Evolutionary conservation across 2,113 vertebrate genomes (phyloP).

Genomic region (Phrynosoma blainvillii): DNA sequence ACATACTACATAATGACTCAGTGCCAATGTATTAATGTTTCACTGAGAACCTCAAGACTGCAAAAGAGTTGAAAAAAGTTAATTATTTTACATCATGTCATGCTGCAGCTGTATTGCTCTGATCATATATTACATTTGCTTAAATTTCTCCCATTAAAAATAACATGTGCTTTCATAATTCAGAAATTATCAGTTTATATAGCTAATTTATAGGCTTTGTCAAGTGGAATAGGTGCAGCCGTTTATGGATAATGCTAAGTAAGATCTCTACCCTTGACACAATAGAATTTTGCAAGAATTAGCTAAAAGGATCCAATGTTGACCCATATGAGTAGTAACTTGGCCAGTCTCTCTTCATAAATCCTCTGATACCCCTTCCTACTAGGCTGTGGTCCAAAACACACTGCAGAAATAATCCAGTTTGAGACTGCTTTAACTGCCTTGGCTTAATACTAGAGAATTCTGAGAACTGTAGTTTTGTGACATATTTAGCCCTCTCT

Average conservation of each 20-base stretch:
- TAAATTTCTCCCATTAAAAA: not conserved
- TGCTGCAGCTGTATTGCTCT: not conserved
- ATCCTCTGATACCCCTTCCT: not conserved
- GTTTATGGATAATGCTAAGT: not conserved
- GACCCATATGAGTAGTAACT: not conserved
- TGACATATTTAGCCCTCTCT: no score
- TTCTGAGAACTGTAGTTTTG: no score
- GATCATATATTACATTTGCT: not conserved
- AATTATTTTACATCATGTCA: not conserved
- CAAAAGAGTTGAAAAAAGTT: not conserved
- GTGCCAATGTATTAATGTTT: not conserved
- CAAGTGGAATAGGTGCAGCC: constrained; percentile 30
- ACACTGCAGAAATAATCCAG: no score
- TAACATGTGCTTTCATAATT: not conserved
- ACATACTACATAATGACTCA: no score
- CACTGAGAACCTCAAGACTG: not conserved
- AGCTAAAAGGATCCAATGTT: not conserved
- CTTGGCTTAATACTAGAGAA: no score
- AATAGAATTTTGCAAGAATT: not conserved
- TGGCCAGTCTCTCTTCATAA: not conserved
- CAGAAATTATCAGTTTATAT: not conserved
- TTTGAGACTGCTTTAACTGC: no score
- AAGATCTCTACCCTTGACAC: not conserved
- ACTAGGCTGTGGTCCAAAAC: no score
- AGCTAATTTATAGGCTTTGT: constrained; percentile 24